Evolutionary conservation across 2,113 vertebrate genomes (phyloP), one percentile per base, ranked within the genome.

Genomic region (Craseonycteris thonglongyai): DNA sequence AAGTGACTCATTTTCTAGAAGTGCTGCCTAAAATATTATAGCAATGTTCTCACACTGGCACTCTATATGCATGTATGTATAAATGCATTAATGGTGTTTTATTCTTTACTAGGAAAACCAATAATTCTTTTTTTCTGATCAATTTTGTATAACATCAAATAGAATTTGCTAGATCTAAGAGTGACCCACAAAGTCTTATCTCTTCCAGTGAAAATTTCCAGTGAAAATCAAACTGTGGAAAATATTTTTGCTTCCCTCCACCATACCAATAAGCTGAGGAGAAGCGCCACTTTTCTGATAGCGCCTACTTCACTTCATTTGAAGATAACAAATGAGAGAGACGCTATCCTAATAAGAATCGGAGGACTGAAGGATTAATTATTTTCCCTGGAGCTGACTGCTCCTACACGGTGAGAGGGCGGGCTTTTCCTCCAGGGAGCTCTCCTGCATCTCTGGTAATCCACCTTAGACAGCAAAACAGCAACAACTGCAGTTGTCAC

Each of bases 251-350:
- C 65, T 92, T 33, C n/a, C 21, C 45, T 21, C 13, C 42, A 80
- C 74, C 59, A 88, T 88, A 85, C 88, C 88, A 96, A 90, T 76
- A 94, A 96, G 84, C 35, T 51, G 8, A 3, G 1, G 30, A 89
- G 38, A 96, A 91, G 80, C 13, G 90, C 35, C n/a, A 76, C 69
- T 91, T 93, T 96, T 95, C 30, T 91, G 96, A 95, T 19, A 96
- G 83, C 33, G 8, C n/a, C 49, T 63, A 79, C 69, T 96, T 95
- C 42, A 30, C 42, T 94, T 95, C 93, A 94, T 94, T 95, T 95
- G 89, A 94, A 97, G 91, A 97, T 96, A 96, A 88, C 30, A 96
- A 96, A 96, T 85, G 93, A 95, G 69, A 96, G 7, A 4, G 42
- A 94, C 2, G 26, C 49, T 68, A 97, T 95, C 92, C 5, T 84